Evolutionary conservation across 1,140 invertebrate species (phyloP).

Genomic region (Chlorops oryzae): DNA sequence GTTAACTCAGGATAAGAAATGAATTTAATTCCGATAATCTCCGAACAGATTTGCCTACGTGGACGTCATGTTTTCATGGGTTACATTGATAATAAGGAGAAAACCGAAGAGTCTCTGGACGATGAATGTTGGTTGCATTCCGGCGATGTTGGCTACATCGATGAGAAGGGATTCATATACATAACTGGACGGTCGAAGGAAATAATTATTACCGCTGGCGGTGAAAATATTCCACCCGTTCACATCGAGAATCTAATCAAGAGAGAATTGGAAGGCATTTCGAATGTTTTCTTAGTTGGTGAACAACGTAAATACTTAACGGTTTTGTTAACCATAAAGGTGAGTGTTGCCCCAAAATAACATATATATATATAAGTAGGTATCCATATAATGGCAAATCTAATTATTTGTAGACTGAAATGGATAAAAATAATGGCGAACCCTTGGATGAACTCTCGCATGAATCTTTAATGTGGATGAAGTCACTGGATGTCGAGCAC

Average conservation of each 20-base stretch:
- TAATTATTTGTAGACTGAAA: slow-evolving; percentile 30
- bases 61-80: slow-evolving; percentile 89
- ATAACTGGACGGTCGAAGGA: slow-evolving; percentile 87
- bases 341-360: slow-evolving; percentile 35
- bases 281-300: slow-evolving; percentile 81
- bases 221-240: slow-evolving; percentile 86
- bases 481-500: slow-evolving; percentile 62
- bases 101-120: slow-evolving; percentile 63
- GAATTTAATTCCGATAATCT: no score
- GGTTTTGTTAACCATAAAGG: slow-evolving; percentile 78
- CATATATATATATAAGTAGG: neutral
- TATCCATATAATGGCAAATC: slow-evolving; percentile 1
- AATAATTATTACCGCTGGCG: slow-evolving; percentile 86
- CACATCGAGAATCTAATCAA: slow-evolving; percentile 80
- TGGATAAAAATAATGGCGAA: slow-evolving; percentile 59
- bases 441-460: slow-evolving; percentile 65
- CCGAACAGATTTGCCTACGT: slow-evolving; percentile 61
- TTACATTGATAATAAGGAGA: slow-evolving; percentile 71
- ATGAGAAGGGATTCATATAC: slow-evolving; percentile 67
- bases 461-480: slow-evolving; percentile 64
- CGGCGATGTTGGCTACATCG: slow-evolving; percentile 75
- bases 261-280: slow-evolving; percentile 67
- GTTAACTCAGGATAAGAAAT: no score
- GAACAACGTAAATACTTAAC: slow-evolving; percentile 83
- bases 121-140: slow-evolving; percentile 73